phyloP scores from a whole-genome alignment of 2,888 invertebrate genomes.

The Tryphoninae sp. region DNA sequence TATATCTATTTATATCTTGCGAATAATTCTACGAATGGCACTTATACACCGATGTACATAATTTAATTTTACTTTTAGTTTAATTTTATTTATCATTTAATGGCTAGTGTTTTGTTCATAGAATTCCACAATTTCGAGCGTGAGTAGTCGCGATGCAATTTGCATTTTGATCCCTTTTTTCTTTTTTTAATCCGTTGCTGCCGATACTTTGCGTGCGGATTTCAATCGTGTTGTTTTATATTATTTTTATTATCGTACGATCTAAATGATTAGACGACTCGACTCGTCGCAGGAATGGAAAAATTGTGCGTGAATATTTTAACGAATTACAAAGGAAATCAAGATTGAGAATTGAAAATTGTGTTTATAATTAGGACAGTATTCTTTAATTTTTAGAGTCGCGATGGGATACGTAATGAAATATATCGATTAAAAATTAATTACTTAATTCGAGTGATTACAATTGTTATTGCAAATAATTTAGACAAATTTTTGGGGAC shows the following conservation, averaged over 20 bases:
- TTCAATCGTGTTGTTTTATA: not conserved
- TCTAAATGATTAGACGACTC: not conserved
- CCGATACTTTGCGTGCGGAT: not conserved
- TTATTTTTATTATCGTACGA: not conserved
- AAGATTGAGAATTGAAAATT: too few species aligned
- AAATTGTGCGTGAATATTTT: conserved; percentile 43
- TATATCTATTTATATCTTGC: not conserved
- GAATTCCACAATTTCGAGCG: conserved; percentile 26
- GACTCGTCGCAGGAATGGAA: conserved; percentile 41
- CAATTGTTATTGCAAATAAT: not conserved
- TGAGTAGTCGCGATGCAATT: conserved; percentile 15
- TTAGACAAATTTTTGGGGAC: too few species aligned
- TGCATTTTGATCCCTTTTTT: conserved; percentile 49
- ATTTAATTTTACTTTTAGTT: not conserved
- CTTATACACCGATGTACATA: conserved; percentile 39
- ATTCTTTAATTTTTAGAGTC: too few species aligned
- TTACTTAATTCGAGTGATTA: not conserved
- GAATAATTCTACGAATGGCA: conserved; percentile 42
- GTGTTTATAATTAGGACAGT: too few species aligned
- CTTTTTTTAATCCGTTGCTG: conserved; percentile 8
- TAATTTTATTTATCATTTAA: conserved; percentile 36
- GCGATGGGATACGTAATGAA: too few species aligned
- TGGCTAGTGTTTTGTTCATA: conserved; percentile 58
- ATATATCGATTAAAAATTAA: not conserved
- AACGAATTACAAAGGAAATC: not conserved